Base-by-base conservation (phyloP, 1,140 invertebrate genomes). In the Cotesia chilonis region DNA sequence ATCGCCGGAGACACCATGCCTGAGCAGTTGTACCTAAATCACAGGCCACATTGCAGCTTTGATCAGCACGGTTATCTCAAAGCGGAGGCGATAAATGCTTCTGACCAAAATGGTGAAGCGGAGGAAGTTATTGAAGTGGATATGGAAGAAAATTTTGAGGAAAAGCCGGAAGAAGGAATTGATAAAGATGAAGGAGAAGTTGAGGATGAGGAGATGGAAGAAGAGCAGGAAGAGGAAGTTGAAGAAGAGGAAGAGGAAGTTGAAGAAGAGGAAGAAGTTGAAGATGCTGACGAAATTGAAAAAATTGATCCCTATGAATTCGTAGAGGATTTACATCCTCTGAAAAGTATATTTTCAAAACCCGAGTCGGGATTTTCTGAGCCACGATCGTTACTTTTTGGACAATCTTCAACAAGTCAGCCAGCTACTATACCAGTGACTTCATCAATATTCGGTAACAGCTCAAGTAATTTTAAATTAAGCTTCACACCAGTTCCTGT, bases 21-120 rank as follows among this genome's bases (percentile, higher is more conserved):
- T 1, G 80, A 87, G 35, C 79, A 87, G 75, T 41, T 81, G 52
- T 90, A 88, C 72, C 72, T 83, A 72, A 84, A 84, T 72, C 89
- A 92, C 76, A 79, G 78, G 3, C 88, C 90, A 0, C 90, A 92
- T 74, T 88, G 89, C 14, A 94, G 93, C 84, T 94, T 94, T 77
- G 88, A 90, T 79, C 80, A 83, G 10, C 84, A 91, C 61, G 91
- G 92, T 3, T 90, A 87, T 80, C 81, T 91, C 35, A 87, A 88
- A 74, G 76, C 85, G 68, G 78, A 84, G 10, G 87, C 90, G 0
- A 75, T 90, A 7, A 83, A 88, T 69, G 90, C 89, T 76, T 81
- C 87, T 75, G 88, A 90, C 83, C 87, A 90, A 81, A 83, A 64
- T 75, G 65, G 70, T 4, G 70, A 37, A 3, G 68, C 66, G 54